Conservation (phyloP, 2,113 vertebrate species). For the Hoplias malabaricus region DNA sequence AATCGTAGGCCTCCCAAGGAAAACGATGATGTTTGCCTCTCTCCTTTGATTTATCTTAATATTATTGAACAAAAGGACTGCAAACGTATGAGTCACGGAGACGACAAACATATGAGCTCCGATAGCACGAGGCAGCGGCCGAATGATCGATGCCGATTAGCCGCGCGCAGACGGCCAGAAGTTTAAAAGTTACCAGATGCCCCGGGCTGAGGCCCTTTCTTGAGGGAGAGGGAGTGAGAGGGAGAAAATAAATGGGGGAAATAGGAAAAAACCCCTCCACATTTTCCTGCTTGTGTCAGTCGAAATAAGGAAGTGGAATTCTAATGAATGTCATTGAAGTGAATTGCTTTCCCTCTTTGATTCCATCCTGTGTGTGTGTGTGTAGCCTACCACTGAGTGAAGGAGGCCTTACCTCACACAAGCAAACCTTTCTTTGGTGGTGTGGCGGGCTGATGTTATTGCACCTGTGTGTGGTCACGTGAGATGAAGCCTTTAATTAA, state of each 20-base stretch:
- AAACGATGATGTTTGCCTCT: neutral
- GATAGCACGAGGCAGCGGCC: neutral
- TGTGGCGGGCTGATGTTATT: conserved; percentile 42
- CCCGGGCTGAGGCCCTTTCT: conserved; percentile 3
- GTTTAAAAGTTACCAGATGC: conserved; percentile 36
- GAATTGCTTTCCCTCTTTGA: conserved; percentile 27
- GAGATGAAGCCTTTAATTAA: conserved; percentile 56
- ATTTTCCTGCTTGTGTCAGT: conserved; percentile 35
- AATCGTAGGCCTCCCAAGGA: neutral
- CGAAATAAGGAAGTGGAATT: conserved; percentile 43
- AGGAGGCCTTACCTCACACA: conserved; percentile 67
- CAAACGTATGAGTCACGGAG: neutral
- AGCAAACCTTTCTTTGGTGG: conserved; percentile 70
- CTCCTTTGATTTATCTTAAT: neutral
- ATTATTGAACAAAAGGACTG: neutral
- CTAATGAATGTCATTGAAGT: conserved; percentile 46
- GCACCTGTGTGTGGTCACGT: conserved; percentile 53
- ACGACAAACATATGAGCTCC: neutral
- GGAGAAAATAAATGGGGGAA: neutral
- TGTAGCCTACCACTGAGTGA: conserved; percentile 61
- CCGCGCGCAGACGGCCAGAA: conserved; percentile 7
- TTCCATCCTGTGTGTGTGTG: conserved; percentile 20
- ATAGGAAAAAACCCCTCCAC: neutral
- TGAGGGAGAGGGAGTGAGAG: neutral
- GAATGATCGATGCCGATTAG: conserved; percentile 11